Evolutionary conservation across 2,888 invertebrate genomes (phyloP).

Genomic region (Drosophila leonis): DNA sequence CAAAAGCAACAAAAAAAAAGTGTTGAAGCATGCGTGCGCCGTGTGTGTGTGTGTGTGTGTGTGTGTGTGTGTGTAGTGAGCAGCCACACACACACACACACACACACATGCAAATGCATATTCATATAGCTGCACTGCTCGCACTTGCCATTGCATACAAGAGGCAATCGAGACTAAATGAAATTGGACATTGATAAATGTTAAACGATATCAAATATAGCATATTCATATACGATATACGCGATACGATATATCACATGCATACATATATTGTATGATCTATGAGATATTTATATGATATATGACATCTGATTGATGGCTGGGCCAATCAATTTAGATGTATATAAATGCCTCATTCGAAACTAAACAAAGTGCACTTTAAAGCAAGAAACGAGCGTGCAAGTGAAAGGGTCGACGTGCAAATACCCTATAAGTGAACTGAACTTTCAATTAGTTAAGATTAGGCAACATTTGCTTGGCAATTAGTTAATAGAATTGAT

Average conservation of each 20-base stretch:
- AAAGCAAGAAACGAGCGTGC: neutral
- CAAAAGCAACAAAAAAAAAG: constrained; percentile 12
- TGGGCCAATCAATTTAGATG: constrained; percentile 27
- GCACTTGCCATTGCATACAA: constrained; percentile 9
- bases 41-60: constrained; percentile 1
- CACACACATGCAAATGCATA: neutral
- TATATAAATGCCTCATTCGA: constrained; percentile 8
- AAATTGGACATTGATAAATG: constrained; percentile 31
- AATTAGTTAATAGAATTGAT: neutral
- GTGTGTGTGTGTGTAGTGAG: neutral
- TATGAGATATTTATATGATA: constrained; percentile 13
- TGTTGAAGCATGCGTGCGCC: neutral
- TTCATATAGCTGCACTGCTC: constrained; percentile 5
- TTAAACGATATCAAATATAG: constrained; percentile 19
- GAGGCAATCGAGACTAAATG: constrained; percentile 9
- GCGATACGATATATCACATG: constrained; percentile 5
- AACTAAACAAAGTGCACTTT: constrained; percentile 20
- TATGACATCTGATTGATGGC: constrained; percentile 30
- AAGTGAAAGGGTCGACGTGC: neutral
- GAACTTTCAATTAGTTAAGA: neutral
- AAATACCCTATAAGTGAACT: neutral
- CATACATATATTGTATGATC: neutral
- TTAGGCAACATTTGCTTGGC: accelerated
- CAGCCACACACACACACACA: neutral
- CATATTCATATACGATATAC: constrained; percentile 5